These are phyloP conservation scores for Heliopora coerulea DNA, from an alignment of 92 coral and sea anemone species.

Conservation along the genomic window DNA sequence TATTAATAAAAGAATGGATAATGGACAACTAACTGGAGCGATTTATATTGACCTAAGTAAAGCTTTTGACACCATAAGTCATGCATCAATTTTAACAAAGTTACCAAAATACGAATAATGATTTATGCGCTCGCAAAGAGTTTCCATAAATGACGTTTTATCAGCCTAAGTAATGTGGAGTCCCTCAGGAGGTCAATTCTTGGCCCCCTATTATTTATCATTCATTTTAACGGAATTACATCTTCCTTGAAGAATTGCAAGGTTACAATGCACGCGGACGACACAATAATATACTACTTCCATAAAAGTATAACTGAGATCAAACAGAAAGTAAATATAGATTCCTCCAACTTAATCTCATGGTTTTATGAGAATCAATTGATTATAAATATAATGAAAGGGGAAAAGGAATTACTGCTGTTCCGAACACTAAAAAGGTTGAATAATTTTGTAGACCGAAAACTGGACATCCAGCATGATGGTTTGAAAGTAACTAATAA, in stretches of 20 bases:
- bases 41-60: constrained; percentile 21
- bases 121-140: constrained; percentile 16
- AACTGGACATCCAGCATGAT: constrained; percentile 8
- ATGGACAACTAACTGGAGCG: constrained; percentile 30
- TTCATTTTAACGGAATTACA: constrained; percentile 4
- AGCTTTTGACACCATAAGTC: constrained; percentile 26
- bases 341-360: constrained; percentile 6
- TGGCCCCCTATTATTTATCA: not conserved
- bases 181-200: constrained; percentile 26
- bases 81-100: constrained; percentile 19
- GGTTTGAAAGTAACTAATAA: constrained; percentile 21
- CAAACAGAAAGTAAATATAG: constrained; percentile 4
- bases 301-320: constrained; percentile 1
- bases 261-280: constrained; percentile 20
- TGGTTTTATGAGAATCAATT: constrained; percentile 44
- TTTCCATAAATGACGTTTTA: constrained; percentile 15
- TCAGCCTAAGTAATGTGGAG: constrained; percentile 24
- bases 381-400: constrained; percentile 40
- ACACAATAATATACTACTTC: constrained; percentile 20
- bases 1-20: constrained; percentile 28
- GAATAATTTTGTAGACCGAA: too few relatives aligned
- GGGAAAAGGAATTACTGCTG: constrained; percentile 41
- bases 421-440: constrained; percentile 43
- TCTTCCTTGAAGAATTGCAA: constrained; percentile 17
- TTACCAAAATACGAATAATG: constrained; percentile 18